Percentiles rank a stretch among this genome's conserved stretches.
Conservation (phyloP, 2,113 vertebrate species). For the Emydocephalus ijimae region DNA sequence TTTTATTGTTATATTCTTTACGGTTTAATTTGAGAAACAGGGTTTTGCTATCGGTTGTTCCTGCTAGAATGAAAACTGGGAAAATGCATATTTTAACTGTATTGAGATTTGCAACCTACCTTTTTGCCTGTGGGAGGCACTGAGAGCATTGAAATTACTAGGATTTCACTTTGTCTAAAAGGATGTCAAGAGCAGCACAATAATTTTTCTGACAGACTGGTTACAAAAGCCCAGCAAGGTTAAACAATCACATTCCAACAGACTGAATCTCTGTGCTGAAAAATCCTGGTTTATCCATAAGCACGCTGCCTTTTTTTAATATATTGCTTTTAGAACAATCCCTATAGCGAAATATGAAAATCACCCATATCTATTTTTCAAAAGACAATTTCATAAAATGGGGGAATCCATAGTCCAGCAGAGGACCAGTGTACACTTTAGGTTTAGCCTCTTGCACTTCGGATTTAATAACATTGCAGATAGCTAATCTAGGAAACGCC, state of each 20-base stretch:
- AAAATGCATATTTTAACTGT: not conserved
- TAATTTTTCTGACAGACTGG: constrained; percentile 1
- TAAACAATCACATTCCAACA: constrained; percentile 3
- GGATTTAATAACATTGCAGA: not conserved
- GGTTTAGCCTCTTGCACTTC: not conserved
- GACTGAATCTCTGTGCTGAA: not conserved
- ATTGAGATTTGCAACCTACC: not conserved
- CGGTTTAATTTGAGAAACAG: not conserved
- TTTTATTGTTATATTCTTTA: not conserved
- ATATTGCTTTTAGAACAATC: not conserved
- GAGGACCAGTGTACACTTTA: not conserved
- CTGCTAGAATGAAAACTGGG: not conserved
- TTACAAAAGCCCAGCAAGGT: not conserved
- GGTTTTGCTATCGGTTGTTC: not conserved
- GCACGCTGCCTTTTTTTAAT: not conserved
- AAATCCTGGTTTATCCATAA: not conserved
- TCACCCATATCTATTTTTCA: not conserved
- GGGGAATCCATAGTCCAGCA: not conserved
- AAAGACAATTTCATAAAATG: not conserved
- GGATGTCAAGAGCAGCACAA: not conserved
- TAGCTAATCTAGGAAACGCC: not conserved
- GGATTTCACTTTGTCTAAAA: not conserved
- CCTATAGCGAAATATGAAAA: too few relatives aligned
- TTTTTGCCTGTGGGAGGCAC: not conserved
- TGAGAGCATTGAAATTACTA: not conserved